Evolutionary conservation across 2,113 vertebrate species (phyloP).

Genomic region (Xyrauchen texanus): DNA sequence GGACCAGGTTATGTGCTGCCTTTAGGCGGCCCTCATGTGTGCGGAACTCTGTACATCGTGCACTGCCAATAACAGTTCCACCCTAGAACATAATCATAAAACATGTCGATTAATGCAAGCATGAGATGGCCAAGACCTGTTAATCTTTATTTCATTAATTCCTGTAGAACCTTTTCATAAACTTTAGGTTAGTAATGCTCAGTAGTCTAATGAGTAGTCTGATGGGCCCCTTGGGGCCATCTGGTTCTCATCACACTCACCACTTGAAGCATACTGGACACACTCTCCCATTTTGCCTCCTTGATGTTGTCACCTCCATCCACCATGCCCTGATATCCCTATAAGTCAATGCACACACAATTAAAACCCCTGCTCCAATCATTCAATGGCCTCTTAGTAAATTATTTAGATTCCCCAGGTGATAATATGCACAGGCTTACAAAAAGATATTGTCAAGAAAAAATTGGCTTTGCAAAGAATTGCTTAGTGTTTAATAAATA

Average conservation of each 20-base stretch:
- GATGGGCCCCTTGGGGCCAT: not conserved
- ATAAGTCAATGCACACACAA: slow-evolving; percentile 9
- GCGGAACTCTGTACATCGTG: slow-evolving; percentile 90
- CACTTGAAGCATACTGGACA: slow-evolving; percentile 97
- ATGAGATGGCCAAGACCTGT: too few relatives aligned
- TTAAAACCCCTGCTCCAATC: not conserved
- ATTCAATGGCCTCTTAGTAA: slow-evolving; percentile 1
- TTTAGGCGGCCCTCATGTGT: slow-evolving; percentile 87
- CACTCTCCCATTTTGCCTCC: slow-evolving; percentile 93
- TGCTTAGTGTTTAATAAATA: not conserved
- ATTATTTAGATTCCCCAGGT: not conserved
- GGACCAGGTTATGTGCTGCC: slow-evolving; percentile 86
- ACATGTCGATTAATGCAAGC: not conserved
- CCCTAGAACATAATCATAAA: slow-evolving; percentile 72
- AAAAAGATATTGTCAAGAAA: not conserved
- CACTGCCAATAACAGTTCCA: slow-evolving; percentile 95
- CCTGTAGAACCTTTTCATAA: too few relatives aligned
- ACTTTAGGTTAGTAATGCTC: not conserved
- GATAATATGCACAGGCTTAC: not conserved
- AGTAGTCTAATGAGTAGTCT: too few relatives aligned
- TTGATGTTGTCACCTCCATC: slow-evolving; percentile 90
- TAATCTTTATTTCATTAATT: too few relatives aligned
- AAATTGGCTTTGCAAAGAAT: not conserved
- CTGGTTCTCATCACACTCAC: slow-evolving; percentile 72
- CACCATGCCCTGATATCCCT: slow-evolving; percentile 99